Evolutionary conservation across 2,888 invertebrate species (phyloP).

Genomic region (Tachina fera): DNA sequence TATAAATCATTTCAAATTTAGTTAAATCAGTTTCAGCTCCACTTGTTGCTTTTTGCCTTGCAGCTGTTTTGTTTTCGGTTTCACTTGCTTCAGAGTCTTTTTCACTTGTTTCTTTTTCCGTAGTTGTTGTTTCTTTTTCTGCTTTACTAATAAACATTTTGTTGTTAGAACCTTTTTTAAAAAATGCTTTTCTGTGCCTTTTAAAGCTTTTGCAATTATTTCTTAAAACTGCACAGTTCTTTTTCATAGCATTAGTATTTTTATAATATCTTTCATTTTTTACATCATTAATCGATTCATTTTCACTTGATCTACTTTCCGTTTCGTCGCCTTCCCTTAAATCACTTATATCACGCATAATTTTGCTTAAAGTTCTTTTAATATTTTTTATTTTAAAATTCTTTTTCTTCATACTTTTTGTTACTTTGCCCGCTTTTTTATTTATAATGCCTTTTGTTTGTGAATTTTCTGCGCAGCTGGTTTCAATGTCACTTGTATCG

Average conservation of each 20-base stretch:
- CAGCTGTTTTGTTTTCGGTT: constrained; percentile 1
- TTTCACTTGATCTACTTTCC: neutral
- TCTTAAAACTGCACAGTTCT: neutral
- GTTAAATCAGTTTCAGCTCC: neutral
- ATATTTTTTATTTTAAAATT: constrained; percentile 4
- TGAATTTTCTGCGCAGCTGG: neutral
- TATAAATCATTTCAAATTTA: neutral
- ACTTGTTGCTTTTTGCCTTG: neutral
- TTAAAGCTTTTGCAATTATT: neutral
- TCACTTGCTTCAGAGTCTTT: neutral
- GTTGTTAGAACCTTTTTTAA: neutral
- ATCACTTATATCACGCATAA: neutral
- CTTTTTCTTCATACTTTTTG: neutral
- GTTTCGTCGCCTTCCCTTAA: neutral
- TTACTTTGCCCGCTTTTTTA: neutral
- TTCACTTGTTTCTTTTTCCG: neutral
- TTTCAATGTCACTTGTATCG: neutral
- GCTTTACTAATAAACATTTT: neutral
- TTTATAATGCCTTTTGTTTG: neutral
- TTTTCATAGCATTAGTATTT: neutral
- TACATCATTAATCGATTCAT: neutral
- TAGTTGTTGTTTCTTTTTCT: no score
- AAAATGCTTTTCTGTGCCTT: neutral
- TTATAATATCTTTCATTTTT: neutral
- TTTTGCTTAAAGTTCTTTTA: constrained; percentile 21